A percentile compares a stretch with the other conserved stretches of the same genome.
phyloP scores from a whole-genome alignment of 2,797 vertebrate genomes.

The Mycteria americana region DNA sequence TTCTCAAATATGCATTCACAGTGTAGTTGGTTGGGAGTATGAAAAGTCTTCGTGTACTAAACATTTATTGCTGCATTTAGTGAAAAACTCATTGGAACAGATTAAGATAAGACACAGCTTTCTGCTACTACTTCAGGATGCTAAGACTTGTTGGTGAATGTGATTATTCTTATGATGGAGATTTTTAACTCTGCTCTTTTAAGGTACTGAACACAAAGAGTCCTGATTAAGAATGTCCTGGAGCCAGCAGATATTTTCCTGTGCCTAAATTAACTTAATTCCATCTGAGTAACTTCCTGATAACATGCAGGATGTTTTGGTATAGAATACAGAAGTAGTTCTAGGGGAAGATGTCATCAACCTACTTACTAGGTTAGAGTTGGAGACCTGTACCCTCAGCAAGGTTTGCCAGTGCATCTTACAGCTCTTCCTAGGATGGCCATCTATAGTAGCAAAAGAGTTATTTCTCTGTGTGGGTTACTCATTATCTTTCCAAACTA shows the following conservation, averaged over 20 bases:
- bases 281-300: neutral
- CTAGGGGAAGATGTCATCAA: neutral
- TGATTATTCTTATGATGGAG: neutral
- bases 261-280: conserved; percentile 3
- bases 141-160: neutral
- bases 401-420: neutral
- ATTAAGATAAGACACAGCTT: neutral
- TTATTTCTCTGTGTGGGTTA: neutral
- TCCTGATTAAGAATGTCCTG: neutral
- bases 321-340: neutral
- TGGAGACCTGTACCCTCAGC: neutral
- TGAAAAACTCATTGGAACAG: neutral
- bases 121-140: neutral
- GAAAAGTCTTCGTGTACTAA: neutral
- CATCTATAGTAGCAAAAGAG: neutral
- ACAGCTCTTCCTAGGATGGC: neutral
- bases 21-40: neutral
- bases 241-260: neutral
- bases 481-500: neutral
- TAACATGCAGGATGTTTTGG: neutral
- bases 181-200: neutral
- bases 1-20: neutral
- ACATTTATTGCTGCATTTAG: neutral
- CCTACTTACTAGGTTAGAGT: neutral
- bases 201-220: neutral